Evolutionary conservation across 2,888 invertebrate genomes (phyloP), one percentile per base, ranked within the genome.

Genomic region (Molanna angustata): DNA sequence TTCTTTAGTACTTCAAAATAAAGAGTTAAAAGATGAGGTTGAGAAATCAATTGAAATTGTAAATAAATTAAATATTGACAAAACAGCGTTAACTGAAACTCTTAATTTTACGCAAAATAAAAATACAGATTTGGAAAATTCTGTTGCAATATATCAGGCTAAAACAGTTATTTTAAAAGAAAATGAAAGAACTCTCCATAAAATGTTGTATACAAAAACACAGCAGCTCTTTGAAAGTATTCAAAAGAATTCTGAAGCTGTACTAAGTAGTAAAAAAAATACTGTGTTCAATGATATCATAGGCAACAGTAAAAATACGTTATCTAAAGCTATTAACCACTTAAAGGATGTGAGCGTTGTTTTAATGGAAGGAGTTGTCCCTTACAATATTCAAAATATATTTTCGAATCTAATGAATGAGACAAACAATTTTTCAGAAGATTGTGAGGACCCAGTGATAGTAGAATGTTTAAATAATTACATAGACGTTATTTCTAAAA

Each of bases 391-490:
- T 14, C 45, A 33, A 32, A 13, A 18, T 7, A 19, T 13, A 19
- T 45, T 13, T 33, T 32, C 20, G 20, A 45, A 13, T 45, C 33
- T 27, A 4, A 27, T 27, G 27, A 27, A 27, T 27, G 6, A 27
- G 11, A 27, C 11, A 27, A 11, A 27, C 27, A 27, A 7, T 11
- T 7, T 11, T 7, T 7, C 11, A 7, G 4, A 4, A 27, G 27
- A 27, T 7, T 27, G 11, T 11, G 4, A 4, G 4, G 27, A 27
- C 6, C 27, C 4, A 11, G 4, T 27, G 11, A 27, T 11, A 27
- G 4, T 45, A 33, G 33, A 45, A 17, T 33, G 19, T 45, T 18
- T 45, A 6, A 32, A 45, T 19, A 45, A 45, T 19, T 45, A 45
- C 14, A 32, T 45, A 2, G 19, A 45, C 14, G 33, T 33, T 33